Base-by-base conservation (phyloP, 2,797 vertebrate genomes). In the Alcedo quadribrachys region DNA sequence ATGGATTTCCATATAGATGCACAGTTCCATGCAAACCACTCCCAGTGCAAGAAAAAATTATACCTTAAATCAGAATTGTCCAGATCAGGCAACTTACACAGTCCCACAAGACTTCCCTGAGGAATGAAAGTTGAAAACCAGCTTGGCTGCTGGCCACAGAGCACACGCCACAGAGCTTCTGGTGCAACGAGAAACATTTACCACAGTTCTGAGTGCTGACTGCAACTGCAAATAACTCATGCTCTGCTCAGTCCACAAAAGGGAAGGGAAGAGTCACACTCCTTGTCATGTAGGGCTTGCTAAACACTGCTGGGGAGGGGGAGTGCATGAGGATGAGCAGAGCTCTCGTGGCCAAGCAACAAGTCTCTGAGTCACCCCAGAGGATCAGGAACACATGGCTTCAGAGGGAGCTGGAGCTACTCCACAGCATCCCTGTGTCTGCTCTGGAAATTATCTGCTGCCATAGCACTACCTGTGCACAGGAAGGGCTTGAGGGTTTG, bases 381-480 rank as follows among this genome's bases (percentile, higher is more conserved):
- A 21, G 66, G 37, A 54, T 12, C 13, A 57, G 83, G 32, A 66
- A 24, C 22, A 24, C 18, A 0, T 3, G 61, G 53, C 35, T 46
- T 4, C 15, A 21, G 22, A 4, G 51, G 46, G 62, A 70, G 54
- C 10, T 8, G 54, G 28, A 60, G 50, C 35, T 8, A 9, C 8
- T 46, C 53, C 43, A 43, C 69, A 63, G 65, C 45, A 24, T 13
- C 61, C 69, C 28, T 1, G 0, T 1, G 9, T 12, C 46, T 53
- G 22, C 58, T 55, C 73, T 25, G 45, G 11, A 19, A 9, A 45
- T 10, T 19, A 30, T 1, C n/a, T 5, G 40, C 54, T 50, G 65
- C 8, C 32, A 1, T 1, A 25, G 37, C 25, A 12, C 46, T 8
- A 5, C 19, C 18, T 11, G 48, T 1, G 6, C 13, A 0, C 1